Evolutionary conservation across 2,888 invertebrate species (phyloP), one percentile per base, ranked within the genome.

Genomic region (Acrobasis consociella): DNA sequence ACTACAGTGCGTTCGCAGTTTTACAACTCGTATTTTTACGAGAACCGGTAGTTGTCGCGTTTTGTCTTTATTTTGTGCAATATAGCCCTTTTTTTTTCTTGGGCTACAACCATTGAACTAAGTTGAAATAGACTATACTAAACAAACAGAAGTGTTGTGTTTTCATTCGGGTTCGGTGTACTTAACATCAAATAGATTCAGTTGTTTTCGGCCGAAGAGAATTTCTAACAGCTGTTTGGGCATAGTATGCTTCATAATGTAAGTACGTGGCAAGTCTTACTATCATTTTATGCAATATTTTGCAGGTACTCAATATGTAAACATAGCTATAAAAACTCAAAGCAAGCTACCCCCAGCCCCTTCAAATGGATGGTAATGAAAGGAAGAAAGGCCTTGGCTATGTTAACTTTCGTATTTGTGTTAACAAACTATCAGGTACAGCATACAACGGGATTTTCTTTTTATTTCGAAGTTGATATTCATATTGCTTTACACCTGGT

Each of bases 221-320:
- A 77, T 78, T 80, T 83, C 76, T 71, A 86, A 80, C 86, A 87
- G 85, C 88, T 86, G 85, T 82, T 84, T 73, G 76, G 78, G 85
- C 88, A 87, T 89, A 91, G 89, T 87, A 91, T 91, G 91, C 85
- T 87, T 80, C 80, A 84, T 85, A 86, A 78, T 87, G 91, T 91
- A 74, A 91, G 91, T 91, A 85, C 72, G 62, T 73, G 69, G 53
- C 56, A 42, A 64, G 38, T 64, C 64, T 60, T 65, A 60, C 42
- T 13, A 49, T 56, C 1, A 15, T 17, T 56, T 15, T 39, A 13
- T 11, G 1, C 15, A 39, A 15, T 56, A 55, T 15, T 55, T 11
- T 22, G 10, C 22, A n/a, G 13, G 7, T 46, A 46, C 13, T 42
- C 13, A 11, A 13, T 42, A 42, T 42, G 13, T 42, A 42, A 42